A percentile compares a stretch with the other conserved stretches of the same genome.
Evolutionary conservation across 2,113 vertebrate genomes (phyloP).

Genomic region (Paedocypris sp.): DNA sequence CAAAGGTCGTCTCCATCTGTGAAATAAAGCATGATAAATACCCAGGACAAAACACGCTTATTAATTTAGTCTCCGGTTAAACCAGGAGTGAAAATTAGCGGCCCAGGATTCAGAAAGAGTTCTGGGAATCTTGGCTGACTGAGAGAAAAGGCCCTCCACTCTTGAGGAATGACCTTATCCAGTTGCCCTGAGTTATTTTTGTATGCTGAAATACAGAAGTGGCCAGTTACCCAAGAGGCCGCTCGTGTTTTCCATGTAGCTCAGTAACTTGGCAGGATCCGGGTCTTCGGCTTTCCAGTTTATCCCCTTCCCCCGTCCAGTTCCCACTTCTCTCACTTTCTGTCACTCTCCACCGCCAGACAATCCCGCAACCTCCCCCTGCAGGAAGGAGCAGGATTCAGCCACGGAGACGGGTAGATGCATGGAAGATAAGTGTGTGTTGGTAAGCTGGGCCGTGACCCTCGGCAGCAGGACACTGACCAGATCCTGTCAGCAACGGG

Average conservation of each 20-base stretch:
- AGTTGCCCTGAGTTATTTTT: constrained; percentile 48
- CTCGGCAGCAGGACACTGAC: constrained; percentile 96
- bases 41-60: constrained; percentile 41
- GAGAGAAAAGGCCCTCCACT: constrained; percentile 37
- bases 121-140: constrained; percentile 56
- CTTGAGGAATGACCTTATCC: constrained; percentile 42
- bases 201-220: constrained; percentile 59
- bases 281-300: constrained; percentile 62
- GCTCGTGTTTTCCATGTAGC: constrained; percentile 69
- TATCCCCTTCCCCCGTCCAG: constrained; percentile 47
- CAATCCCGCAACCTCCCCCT: constrained; percentile 53
- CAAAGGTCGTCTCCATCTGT: constrained; percentile 50
- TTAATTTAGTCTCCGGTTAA: constrained; percentile 41
- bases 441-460: constrained; percentile 94
- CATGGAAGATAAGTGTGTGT: constrained; percentile 98
- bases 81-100: constrained; percentile 40
- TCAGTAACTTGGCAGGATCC: constrained; percentile 67
- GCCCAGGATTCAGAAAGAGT: constrained; percentile 42
- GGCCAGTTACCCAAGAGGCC: constrained; percentile 58
- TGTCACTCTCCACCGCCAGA: not conserved
- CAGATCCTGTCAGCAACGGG: constrained; percentile 97
- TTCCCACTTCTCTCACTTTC: constrained; percentile 44
- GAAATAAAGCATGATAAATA: constrained; percentile 46
- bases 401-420: constrained; percentile 91
- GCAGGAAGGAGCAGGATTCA: constrained; percentile 85